Evolutionary conservation across 2,888 invertebrate species (phyloP).

Genomic region (Sminthurides aquaticus): DNA sequence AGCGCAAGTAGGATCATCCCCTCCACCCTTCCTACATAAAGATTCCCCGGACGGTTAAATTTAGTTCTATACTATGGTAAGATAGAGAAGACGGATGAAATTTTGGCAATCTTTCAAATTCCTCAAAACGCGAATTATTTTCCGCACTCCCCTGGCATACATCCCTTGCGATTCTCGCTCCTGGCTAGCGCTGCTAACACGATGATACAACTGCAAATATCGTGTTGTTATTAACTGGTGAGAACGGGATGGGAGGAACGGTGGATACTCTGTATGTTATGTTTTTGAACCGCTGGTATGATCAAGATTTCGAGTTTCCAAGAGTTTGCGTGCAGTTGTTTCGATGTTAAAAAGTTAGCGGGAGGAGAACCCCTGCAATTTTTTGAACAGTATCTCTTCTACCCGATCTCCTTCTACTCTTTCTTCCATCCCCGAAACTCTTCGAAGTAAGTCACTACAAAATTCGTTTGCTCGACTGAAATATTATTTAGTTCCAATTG

Average conservation of each 20-base stretch:
- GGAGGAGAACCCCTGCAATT: not conserved
- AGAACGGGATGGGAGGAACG: too few relatives aligned
- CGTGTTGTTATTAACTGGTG: too few relatives aligned
- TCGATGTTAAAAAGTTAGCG: too few relatives aligned
- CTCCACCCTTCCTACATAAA: constrained; percentile 9
- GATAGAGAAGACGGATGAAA: not conserved
- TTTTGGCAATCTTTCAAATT: constrained; percentile 15
- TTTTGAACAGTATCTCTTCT: not conserved
- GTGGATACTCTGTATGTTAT: too few relatives aligned
- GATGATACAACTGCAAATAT: too few relatives aligned
- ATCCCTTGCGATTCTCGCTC: too few relatives aligned
- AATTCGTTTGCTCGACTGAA: not conserved
- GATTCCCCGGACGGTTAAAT: constrained; percentile 14
- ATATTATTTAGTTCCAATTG: not conserved
- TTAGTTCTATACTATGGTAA: constrained; percentile 5
- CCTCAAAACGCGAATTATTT: constrained; percentile 1
- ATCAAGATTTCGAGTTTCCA: too few relatives aligned
- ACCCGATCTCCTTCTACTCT: constrained; percentile 11
- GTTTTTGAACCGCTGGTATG: too few relatives aligned
- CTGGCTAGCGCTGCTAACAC: too few relatives aligned
- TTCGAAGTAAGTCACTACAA: constrained; percentile 26
- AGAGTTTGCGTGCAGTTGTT: too few relatives aligned
- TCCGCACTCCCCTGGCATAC: not conserved
- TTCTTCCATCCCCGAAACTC: constrained; percentile 15
- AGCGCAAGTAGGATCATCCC: not conserved